These are phyloP conservation scores for Glossosoma conforme DNA, from an alignment of 1,140 invertebrate species.

Conservation along the genomic window DNA sequence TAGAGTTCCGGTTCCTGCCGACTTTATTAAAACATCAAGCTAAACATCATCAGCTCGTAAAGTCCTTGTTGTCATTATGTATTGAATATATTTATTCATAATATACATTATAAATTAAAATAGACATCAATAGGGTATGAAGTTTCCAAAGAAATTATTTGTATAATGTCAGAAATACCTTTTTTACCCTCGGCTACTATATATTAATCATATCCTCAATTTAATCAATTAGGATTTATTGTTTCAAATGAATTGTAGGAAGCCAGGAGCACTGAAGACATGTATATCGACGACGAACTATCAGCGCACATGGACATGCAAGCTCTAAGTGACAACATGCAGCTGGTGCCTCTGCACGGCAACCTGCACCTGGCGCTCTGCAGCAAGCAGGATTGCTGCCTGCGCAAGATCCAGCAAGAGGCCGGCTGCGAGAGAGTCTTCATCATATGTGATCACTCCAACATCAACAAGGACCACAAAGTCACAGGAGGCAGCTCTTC, in stretches of 20 bases:
- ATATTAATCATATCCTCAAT: neutral
- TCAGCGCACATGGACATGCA: conserved; percentile 41
- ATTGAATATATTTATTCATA: too few species aligned
- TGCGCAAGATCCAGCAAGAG: conserved; percentile 39
- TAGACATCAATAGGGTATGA: too few species aligned
- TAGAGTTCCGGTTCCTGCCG: too few species aligned
- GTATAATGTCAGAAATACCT: too few species aligned
- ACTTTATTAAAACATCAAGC: too few species aligned
- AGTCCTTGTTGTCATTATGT: too few species aligned
- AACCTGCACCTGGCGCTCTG: conserved; percentile 45
- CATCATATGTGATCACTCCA: conserved; percentile 17
- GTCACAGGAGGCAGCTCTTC: neutral
- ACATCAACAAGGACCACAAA: neutral
- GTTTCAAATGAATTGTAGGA: conserved; percentile 35
- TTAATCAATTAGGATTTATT: conserved; percentile 1
- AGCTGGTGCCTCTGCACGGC: conserved; percentile 41
- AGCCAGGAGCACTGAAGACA: conserved; percentile 48
- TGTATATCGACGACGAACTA: conserved; percentile 50
- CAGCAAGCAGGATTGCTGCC: conserved; percentile 45
- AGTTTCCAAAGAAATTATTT: too few species aligned
- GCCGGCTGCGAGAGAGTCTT: conserved; percentile 13
- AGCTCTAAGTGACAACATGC: conserved; percentile 42
- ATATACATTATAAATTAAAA: too few species aligned
- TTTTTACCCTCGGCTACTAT: too few species aligned
- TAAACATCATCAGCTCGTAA: too few species aligned